Base-by-base conservation (phyloP, 2,888 invertebrate genomes). In the Cyaniris semiargus region DNA sequence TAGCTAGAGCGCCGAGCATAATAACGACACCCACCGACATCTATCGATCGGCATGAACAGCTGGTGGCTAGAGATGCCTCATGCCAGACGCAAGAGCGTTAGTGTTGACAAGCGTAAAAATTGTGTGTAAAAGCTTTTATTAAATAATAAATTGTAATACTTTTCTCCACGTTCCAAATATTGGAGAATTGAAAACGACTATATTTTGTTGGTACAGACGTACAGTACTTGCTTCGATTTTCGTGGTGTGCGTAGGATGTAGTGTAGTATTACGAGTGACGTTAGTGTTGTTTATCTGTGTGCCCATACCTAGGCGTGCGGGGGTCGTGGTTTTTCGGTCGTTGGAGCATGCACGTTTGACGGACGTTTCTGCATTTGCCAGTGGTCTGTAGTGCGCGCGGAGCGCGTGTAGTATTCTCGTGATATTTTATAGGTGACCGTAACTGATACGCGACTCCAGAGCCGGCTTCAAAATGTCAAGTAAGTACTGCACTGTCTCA, bases 21-120 rank as follows among this genome's bases (percentile, higher is more conserved):
- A 92, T 74, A 92, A 91, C 87, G 90, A 91, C 91, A 88, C 87
- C 86, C 91, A 93, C 92, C 90, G 94, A 94, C 94, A 93, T 94
- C 93, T 94, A 94, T 94, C 89, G 94, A 93, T 93, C 92, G 88
- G 81, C 75, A 78, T 70, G 81, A 90, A 91, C 93, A 94, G 92
- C 93, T 93, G 93, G 86, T 88, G 75, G 7, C 21, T 21, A 48
- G 86, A 80, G 89, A 90, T 92, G 89, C n/a, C n/a, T n/a, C n/a
- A n/a, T n/a, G n/a, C 92, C 88, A 91, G 23, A 48, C 18, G 21
- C 21, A 71, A 6, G 38, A 44, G 3, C 7, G n/a, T 21, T 71
- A 10, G 66, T 66, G 66, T 66, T 66, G 15, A 66, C 27, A 66
- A 5, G 15, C 13, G 1, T 66, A 66, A 66, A 60, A 66, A 66